Evolutionary conservation across 1,140 invertebrate genomes (phyloP).

Genomic region (Drosophila azteca): DNA sequence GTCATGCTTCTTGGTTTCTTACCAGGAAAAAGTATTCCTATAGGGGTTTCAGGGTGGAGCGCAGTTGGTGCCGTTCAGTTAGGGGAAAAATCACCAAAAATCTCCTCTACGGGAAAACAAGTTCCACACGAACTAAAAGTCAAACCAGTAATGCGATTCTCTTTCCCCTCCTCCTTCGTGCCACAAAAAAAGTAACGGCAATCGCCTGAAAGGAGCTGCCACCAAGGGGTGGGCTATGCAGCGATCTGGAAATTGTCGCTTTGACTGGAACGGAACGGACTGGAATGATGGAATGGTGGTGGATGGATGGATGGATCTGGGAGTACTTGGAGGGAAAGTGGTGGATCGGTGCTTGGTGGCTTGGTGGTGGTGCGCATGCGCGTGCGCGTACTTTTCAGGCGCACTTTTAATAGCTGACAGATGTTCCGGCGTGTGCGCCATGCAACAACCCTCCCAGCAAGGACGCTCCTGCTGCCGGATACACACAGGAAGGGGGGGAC

Average conservation of each 20-base stretch:
- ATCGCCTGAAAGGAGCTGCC: constrained; percentile 10
- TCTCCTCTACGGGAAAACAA: too few relatives aligned
- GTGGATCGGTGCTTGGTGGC: constrained; percentile 8
- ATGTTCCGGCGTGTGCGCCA: constrained; percentile 65
- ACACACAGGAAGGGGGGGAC: constrained; percentile 10
- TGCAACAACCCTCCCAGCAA: constrained; percentile 74
- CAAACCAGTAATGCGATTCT: too few relatives aligned
- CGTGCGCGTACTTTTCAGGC: constrained; percentile 73
- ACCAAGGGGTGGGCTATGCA: constrained; percentile 32
- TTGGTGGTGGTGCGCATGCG: constrained; percentile 48
- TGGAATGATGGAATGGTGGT: not conserved
- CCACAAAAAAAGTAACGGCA: constrained; percentile 44
- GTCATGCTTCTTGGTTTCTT: too few relatives aligned
- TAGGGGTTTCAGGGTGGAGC: too few relatives aligned
- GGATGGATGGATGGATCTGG: constrained; percentile 2
- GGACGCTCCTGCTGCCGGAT: constrained; percentile 56
- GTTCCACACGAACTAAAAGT: too few relatives aligned
- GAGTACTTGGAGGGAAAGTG: constrained; percentile 33
- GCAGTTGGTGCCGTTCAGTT: too few relatives aligned
- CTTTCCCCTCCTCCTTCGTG: too few relatives aligned
- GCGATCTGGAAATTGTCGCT: constrained; percentile 74
- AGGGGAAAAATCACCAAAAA: too few relatives aligned
- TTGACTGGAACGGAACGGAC: constrained; percentile 1
- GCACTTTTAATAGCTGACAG: constrained; percentile 82
- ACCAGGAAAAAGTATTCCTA: too few relatives aligned